A percentile compares a stretch with the other conserved stretches of the same genome.
Evolutionary conservation across 2,797 vertebrate species (phyloP).

Genomic region (Galagoides demidoff): DNA sequence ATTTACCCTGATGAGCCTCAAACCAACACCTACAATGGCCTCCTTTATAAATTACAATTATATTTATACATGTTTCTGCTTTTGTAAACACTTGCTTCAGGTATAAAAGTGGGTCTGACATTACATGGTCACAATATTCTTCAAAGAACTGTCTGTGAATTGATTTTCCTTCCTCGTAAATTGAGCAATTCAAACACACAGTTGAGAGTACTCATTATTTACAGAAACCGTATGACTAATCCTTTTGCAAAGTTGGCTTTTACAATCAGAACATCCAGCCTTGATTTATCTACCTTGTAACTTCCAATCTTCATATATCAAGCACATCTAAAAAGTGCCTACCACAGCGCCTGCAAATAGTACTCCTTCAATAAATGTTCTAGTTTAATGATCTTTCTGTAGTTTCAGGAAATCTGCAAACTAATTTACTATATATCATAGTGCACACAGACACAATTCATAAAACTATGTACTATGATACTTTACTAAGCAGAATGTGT

Average conservation of each 20-base stretch:
- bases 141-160: neutral
- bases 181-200: neutral
- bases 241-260: constrained; percentile 19
- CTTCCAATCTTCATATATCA: neutral
- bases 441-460: neutral
- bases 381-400: neutral
- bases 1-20: neutral
- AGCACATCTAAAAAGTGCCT: neutral
- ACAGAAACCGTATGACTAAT: neutral
- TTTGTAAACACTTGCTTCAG: constrained; percentile 45
- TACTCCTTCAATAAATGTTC: neutral
- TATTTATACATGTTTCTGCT: neutral
- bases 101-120: neutral
- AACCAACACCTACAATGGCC: neutral
- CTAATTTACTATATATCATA: neutral
- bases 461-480: neutral
- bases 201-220: neutral
- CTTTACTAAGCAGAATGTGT: too few relatives aligned
- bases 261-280: neutral
- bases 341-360: neutral
- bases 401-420: constrained; percentile 5
- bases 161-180: constrained; percentile 19
- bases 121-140: neutral
- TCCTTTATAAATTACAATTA: neutral
- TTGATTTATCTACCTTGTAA: constrained; percentile 2